Percentiles rank a stretch among this genome's conserved stretches.
phyloP scores from a whole-genome alignment of 1,140 invertebrate species.

The Aplysia californica region DNA sequence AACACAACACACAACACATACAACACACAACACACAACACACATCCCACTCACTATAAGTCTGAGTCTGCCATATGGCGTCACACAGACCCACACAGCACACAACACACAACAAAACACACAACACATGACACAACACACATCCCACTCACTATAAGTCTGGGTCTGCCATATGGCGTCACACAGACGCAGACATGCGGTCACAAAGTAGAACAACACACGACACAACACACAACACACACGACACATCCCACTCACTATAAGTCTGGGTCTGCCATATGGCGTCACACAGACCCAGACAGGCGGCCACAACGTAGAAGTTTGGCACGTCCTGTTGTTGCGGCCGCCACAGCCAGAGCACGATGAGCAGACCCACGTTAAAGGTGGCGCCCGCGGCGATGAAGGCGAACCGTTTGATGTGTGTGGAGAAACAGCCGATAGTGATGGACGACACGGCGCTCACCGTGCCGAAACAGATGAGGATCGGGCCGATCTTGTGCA shows the following conservation, averaged over 20 bases:
- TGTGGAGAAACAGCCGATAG: slow-evolving; percentile 61
- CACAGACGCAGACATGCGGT: slow-evolving; percentile 67
- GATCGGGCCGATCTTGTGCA: slow-evolving; percentile 65
- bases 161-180: slow-evolving; percentile 69
- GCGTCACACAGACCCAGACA: slow-evolving; percentile 68
- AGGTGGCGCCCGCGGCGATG: slow-evolving; percentile 62
- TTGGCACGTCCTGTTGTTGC: slow-evolving; percentile 61
- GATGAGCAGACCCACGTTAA: slow-evolving; percentile 66
- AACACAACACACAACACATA: too few species aligned
- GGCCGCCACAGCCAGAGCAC: slow-evolving; percentile 68
- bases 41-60: slow-evolving; percentile 65
- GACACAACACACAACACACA: too few species aligned
- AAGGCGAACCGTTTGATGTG: slow-evolving; percentile 67
- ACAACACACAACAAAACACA: too few species aligned
- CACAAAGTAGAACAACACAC: too few species aligned
- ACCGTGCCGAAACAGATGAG: slow-evolving; percentile 66
- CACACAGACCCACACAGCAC: slow-evolving; percentile 67
- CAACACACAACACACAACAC: too few species aligned
- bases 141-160: slow-evolving; percentile 66
- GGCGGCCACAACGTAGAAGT: slow-evolving; percentile 68
- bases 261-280: slow-evolving; percentile 69
- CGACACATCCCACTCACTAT: slow-evolving; percentile 60
- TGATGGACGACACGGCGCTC: slow-evolving; percentile 60
- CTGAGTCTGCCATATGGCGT: slow-evolving; percentile 69
- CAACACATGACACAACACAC: too few species aligned